Evolutionary conservation across 2,888 invertebrate genomes (phyloP).

Genomic region (Matsumyia berberina): DNA sequence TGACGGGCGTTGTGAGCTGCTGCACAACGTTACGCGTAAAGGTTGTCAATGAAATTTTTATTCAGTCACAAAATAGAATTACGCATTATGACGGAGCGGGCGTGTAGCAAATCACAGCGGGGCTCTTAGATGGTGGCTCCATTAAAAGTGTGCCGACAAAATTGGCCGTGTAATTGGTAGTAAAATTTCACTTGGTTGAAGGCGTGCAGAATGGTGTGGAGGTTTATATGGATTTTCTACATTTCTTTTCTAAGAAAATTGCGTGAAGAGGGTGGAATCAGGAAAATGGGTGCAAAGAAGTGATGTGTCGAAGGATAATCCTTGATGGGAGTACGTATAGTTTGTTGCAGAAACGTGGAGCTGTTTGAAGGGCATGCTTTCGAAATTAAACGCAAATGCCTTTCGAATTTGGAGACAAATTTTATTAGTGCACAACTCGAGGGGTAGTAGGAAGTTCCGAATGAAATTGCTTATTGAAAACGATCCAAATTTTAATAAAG

Average conservation of each 20-base stretch:
- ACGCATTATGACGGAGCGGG: constrained; percentile 43
- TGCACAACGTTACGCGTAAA: constrained; percentile 14
- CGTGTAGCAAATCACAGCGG: constrained; percentile 62
- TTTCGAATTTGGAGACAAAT: too few species aligned
- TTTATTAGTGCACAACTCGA: too few species aligned
- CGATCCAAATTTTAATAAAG: too few species aligned
- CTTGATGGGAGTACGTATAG: neutral
- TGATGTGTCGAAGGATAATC: constrained; percentile 5
- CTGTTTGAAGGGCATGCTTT: neutral
- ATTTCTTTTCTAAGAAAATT: neutral
- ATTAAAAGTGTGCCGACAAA: constrained; percentile 61
- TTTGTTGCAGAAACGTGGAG: constrained; percentile 3
- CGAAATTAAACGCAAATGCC: neutral
- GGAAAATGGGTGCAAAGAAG: neutral
- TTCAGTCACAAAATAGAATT: constrained; percentile 64
- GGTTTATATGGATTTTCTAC: constrained; percentile 23
- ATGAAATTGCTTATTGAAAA: too few species aligned
- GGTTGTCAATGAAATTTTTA: constrained; percentile 60
- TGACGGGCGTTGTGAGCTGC: constrained; percentile 7
- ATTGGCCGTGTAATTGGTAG: constrained; percentile 72
- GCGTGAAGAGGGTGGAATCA: neutral
- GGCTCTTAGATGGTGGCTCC: constrained; percentile 44
- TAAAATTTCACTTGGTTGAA: constrained; percentile 55
- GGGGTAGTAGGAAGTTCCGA: too few species aligned
- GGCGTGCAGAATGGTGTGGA: neutral